Conservation (phyloP, 1,140 invertebrate genomes). For the Microplitis mediator region DNA sequence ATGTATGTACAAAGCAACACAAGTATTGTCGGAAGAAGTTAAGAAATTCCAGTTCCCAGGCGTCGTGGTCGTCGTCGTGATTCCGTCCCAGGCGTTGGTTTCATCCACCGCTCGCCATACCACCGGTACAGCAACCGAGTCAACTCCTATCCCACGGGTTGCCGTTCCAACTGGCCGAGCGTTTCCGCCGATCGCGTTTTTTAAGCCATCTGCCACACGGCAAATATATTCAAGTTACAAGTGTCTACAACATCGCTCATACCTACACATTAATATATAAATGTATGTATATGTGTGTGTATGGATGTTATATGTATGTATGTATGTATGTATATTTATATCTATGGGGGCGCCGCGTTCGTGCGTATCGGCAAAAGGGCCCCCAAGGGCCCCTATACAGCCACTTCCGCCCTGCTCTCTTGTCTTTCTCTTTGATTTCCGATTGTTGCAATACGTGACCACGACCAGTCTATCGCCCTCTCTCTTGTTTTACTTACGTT, state of each 20-base stretch:
- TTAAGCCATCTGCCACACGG: slow-evolving; percentile 11
- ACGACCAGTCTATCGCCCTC: neutral
- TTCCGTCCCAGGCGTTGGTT: too few species aligned
- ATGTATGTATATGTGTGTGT: neutral
- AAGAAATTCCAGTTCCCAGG: too few species aligned
- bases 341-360: slow-evolving; percentile 8
- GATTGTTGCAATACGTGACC: slow-evolving; percentile 2
- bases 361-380: slow-evolving; percentile 20
- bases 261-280: neutral
- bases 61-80: too few species aligned
- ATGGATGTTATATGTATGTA: neutral
- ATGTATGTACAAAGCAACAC: too few species aligned
- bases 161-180: slow-evolving; percentile 1
- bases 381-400: slow-evolving; percentile 15
- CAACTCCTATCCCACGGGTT: neutral
- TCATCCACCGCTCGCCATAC: too few species aligned
- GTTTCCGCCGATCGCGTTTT: slow-evolving; percentile 16
- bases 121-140: neutral
- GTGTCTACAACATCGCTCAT: neutral
- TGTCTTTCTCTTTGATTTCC: slow-evolving; percentile 5
- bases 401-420: slow-evolving; percentile 14
- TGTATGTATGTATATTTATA: neutral
- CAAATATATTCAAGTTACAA: neutral
- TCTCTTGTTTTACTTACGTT: too few species aligned
- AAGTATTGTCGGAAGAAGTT: too few species aligned